Conservation (phyloP, 2,888 invertebrate species). For the Hydropsyche betteni region DNA sequence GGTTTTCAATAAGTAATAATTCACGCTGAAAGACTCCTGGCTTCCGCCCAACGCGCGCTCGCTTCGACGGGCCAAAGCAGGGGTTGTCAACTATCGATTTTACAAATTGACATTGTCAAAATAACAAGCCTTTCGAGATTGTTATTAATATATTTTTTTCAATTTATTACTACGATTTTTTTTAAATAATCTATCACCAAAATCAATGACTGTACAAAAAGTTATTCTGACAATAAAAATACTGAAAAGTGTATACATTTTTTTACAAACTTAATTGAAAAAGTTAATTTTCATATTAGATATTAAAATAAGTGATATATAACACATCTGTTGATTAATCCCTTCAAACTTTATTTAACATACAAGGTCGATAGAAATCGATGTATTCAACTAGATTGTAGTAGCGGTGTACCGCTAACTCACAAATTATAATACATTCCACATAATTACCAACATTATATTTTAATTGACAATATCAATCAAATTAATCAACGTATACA, state of each 20-base stretch:
- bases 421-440: too few species aligned
- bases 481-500: too few species aligned
- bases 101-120: neutral
- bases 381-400: too few species aligned
- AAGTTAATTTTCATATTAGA: too few species aligned
- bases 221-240: neutral
- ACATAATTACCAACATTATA: too few species aligned
- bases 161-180: neutral
- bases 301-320: too few species aligned
- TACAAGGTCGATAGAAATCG: too few species aligned
- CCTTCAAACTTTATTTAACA: too few species aligned
- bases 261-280: neutral
- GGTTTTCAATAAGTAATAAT: constrained; percentile 46
- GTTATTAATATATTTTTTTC: neutral
- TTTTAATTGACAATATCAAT: too few species aligned
- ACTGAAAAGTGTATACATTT: neutral
- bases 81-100: constrained; percentile 4
- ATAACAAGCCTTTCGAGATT: neutral
- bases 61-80: constrained; percentile 27
- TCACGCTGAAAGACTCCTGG: constrained; percentile 45
- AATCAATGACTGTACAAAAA: neutral
- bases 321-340: too few species aligned
- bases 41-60: constrained; percentile 38
- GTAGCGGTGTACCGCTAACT: too few species aligned
- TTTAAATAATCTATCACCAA: too few species aligned